phyloP scores from a whole-genome alignment of 1,140 invertebrate genomes.

The Globodera rostochiensis region DNA sequence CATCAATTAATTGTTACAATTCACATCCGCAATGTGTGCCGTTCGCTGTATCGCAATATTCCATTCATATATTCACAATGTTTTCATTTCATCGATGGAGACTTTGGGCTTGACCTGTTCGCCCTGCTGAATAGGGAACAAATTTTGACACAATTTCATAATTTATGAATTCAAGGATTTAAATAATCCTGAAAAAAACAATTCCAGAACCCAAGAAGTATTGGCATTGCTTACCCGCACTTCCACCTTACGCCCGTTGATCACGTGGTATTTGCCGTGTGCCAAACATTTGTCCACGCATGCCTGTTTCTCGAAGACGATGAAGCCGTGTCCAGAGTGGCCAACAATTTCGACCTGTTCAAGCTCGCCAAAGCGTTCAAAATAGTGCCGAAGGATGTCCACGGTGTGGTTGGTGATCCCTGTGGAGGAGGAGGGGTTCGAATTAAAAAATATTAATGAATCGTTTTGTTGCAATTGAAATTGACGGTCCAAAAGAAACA shows the following conservation, averaged over 20 bases:
- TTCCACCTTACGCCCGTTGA: conserved; percentile 12
- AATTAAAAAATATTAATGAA: conserved; percentile 3
- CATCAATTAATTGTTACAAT: too few species aligned
- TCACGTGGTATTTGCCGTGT: not conserved
- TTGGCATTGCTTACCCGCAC: not conserved
- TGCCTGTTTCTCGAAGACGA: conserved; percentile 48
- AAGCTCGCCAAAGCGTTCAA: conserved; percentile 53
- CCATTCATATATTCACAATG: too few species aligned
- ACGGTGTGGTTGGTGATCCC: conserved; percentile 56
- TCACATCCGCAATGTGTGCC: too few species aligned
- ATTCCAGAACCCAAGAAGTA: too few species aligned
- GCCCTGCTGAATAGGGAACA: too few species aligned
- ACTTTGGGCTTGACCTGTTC: too few species aligned
- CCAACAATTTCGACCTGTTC: conserved; percentile 58
- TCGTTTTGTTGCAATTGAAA: conserved; percentile 5
- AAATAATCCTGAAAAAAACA: too few species aligned
- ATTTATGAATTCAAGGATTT: too few species aligned
- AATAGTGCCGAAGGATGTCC: conserved; percentile 52
- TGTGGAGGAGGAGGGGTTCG: conserved; percentile 40
- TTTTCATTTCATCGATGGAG: too few species aligned
- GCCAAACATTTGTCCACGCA: conserved; percentile 41
- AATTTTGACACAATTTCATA: too few species aligned
- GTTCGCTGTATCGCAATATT: too few species aligned
- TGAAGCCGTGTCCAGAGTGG: conserved; percentile 50
- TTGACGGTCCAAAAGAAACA: conserved; percentile 7